phyloP scores from a whole-genome alignment of 2,113 vertebrate genomes.

The Caranx ignobilis region DNA sequence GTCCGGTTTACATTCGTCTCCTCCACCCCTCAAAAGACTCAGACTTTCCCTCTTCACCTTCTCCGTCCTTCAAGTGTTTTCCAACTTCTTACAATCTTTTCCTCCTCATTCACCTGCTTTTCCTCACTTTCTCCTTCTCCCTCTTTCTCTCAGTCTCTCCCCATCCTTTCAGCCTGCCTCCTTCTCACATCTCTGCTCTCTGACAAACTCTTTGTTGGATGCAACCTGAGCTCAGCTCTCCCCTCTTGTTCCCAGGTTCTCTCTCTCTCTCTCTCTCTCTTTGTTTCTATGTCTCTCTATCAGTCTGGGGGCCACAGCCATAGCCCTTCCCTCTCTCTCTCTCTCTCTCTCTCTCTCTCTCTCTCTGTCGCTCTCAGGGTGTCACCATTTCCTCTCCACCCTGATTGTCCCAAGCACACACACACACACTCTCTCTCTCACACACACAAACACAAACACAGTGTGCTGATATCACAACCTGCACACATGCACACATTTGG shows the following conservation, averaged over 20 bases:
- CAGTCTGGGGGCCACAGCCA: conserved; percentile 62
- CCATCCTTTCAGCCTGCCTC: conserved; percentile 37
- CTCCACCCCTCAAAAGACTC: conserved; percentile 18
- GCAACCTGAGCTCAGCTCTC: conserved; percentile 77
- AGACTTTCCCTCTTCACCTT: conserved; percentile 35
- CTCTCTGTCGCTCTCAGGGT: conserved; percentile 68
- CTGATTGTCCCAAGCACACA: conserved; percentile 55
- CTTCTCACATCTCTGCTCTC: conserved; percentile 42
- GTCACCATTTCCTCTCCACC: conserved; percentile 81
- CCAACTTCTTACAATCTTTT: neutral
- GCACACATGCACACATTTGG: neutral
- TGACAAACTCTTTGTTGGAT: conserved; percentile 71
- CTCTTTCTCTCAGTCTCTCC: conserved; percentile 38
- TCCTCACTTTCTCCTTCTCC: neutral
- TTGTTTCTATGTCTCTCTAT: conserved; percentile 50
- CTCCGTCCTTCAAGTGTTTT: conserved; percentile 3
- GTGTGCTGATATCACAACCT: neutral
- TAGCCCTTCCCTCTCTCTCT: conserved; percentile 47
- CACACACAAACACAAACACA: conserved; percentile 45
- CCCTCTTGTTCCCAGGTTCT: conserved; percentile 79
- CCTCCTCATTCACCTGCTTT: conserved; percentile 40
- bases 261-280: conserved; percentile 56
- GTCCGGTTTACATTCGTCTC: conserved; percentile 1
- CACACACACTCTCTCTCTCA: conserved; percentile 12
- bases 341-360: conserved; percentile 41